Conservation (phyloP, 2,888 invertebrate species). For the Acrobasis suavella region DNA sequence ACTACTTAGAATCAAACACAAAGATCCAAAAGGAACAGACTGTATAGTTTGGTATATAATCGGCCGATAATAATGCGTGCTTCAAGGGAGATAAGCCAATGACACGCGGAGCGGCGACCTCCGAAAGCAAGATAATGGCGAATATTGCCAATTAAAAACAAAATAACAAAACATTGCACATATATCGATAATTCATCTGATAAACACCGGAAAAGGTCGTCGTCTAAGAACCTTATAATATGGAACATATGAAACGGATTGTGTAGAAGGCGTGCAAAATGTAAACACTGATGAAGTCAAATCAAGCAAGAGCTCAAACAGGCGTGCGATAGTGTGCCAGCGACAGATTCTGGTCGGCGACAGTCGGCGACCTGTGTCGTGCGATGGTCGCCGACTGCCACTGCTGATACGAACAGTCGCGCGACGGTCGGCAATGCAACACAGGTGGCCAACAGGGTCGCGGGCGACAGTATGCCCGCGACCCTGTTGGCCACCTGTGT, state of each 20-base stretch:
- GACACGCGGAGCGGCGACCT: conserved; percentile 52
- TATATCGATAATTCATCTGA: background rate
- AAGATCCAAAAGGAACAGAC: background rate
- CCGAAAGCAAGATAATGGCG: conserved; percentile 29
- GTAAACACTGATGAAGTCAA: too few relatives aligned
- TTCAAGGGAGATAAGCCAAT: conserved; percentile 57
- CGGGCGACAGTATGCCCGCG: too few relatives aligned
- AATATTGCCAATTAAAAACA: conserved; percentile 4
- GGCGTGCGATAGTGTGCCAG: too few relatives aligned
- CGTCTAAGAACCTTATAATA: background rate
- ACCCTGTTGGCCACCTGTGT: too few relatives aligned
- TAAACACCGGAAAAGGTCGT: background rate
- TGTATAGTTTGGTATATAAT: conserved; percentile 50
- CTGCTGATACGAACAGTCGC: too few relatives aligned
- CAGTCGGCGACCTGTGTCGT: too few relatives aligned
- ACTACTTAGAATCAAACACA: background rate
- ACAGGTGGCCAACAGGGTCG: too few relatives aligned
- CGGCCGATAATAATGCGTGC: conserved; percentile 53
- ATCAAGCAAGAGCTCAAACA: too few relatives aligned
- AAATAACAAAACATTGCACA: conserved; percentile 1
- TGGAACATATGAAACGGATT: background rate
- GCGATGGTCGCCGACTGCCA: too few relatives aligned
- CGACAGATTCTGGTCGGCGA: too few relatives aligned
- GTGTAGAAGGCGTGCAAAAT: too few relatives aligned
- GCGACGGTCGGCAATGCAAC: too few relatives aligned